Base-by-base conservation (phyloP, 2,888 invertebrate genomes). In the Eristalis tenax region DNA sequence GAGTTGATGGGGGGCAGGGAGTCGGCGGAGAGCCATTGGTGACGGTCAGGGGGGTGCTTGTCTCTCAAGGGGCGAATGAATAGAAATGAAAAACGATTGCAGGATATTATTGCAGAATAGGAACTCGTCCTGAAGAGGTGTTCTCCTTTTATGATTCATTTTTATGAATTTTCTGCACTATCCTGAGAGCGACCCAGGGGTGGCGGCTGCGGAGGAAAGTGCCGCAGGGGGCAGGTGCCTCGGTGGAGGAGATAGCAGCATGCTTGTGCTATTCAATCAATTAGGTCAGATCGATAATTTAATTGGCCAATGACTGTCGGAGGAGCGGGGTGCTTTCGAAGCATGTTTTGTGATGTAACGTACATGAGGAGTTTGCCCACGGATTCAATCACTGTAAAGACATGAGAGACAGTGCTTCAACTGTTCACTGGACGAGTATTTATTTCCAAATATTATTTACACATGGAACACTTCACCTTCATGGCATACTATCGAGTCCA, bases 71-170 rank as follows among this genome's bases (percentile, higher is more conserved):
- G 50, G 56, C 63, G 68, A 66, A 22, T 65, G 50, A 61, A 50
- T 79, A 70, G 68, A 76, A 76, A 80, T 79, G 75, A 79, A 64
- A 79, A 83, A 75, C 79, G 71, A 75, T 79, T 87, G 68, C 71
- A 83, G 87, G 79, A 75, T 83, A 79, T 87, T 79, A 87, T 83
- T 79, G 79, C 40, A 56, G 66, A 83, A 79, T 71, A 69, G 32
- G 70, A 83, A 71, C 83, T 63, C 69, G 56, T 78, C 61, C 59
- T 83, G 32, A 64, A 56, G 76, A 68, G 76, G 64, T 79, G 77
- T 66, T 71, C 63, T 35, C 35, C 23, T 38, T 57, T 64, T 64
- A 57, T 61, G 80, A 75, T n/a, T 75, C 18, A 64, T 64, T 81
- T 70, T 50, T 18, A 18, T 50, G 43, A 50, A n/a, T 50, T n/a